phyloP scores from a whole-genome alignment of 2,888 invertebrate genomes.

The Cabera pusaria region DNA sequence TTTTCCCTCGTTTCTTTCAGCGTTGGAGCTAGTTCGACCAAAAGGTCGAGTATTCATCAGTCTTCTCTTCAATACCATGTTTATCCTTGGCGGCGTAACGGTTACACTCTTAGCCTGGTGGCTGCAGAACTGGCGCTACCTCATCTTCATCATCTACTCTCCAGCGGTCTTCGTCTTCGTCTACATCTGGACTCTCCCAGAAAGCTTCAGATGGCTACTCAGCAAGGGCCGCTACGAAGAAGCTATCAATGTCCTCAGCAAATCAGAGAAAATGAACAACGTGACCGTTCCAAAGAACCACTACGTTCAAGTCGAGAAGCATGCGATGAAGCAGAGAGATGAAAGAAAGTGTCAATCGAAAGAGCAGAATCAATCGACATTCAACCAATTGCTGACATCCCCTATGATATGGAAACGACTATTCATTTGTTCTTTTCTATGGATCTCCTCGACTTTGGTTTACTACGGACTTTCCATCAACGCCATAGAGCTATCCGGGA shows the following conservation, averaged over 20 bases:
- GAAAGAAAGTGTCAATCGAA: conserved; percentile 60
- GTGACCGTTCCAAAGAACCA: conserved; percentile 73
- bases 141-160: conserved; percentile 71
- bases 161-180: conserved; percentile 66
- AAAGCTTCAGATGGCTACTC: conserved; percentile 75
- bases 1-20: too few relatives aligned
- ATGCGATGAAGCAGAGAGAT: conserved; percentile 67
- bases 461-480: conserved; percentile 92
- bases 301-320: conserved; percentile 70
- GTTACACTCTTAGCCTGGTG: conserved; percentile 73
- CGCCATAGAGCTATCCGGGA: conserved; percentile 89
- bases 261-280: conserved; percentile 85
- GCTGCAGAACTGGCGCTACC: conserved; percentile 72
- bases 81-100: conserved; percentile 71
- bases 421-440: conserved; percentile 88
- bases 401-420: conserved; percentile 83
- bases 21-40: conserved; percentile 72
- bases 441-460: conserved; percentile 90
- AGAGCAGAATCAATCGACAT: conserved; percentile 62
- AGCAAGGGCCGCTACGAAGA: conserved; percentile 87
- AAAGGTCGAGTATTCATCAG: conserved; percentile 75
- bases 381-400: conserved; percentile 68
- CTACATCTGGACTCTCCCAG: conserved; percentile 69
- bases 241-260: conserved; percentile 84
- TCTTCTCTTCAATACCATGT: conserved; percentile 76